Percentiles rank a stretch among this genome's conserved stretches.
These are phyloP conservation scores for Cavia aperea DNA, from an alignment of 2,113 vertebrate genomes.

Conservation along the genomic window DNA sequence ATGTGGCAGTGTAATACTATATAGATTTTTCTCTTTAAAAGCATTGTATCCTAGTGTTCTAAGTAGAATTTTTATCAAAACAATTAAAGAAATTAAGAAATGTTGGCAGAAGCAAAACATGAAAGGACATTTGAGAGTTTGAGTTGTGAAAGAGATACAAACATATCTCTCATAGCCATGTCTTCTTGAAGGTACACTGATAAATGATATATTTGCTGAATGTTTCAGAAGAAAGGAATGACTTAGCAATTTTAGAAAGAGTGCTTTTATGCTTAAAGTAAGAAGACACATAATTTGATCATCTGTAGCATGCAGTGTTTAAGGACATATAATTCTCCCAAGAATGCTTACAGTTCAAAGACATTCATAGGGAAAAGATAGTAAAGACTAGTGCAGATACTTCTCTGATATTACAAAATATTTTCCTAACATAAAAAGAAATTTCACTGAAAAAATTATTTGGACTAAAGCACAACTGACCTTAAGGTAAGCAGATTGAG, in stretches of 20 bases:
- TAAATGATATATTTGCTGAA: background rate
- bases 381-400: background rate
- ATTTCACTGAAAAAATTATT: background rate
- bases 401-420: background rate
- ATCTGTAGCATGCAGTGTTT: background rate
- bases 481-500: background rate
- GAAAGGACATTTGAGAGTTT: background rate
- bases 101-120: background rate
- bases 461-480: background rate
- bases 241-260: background rate
- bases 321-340: background rate
- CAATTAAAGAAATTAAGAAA: conserved; percentile 12
- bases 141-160: background rate
- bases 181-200: background rate
- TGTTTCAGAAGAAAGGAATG: conserved; percentile 17
- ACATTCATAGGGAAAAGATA: background rate
- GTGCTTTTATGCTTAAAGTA: background rate
- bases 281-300: background rate
- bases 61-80: background rate
- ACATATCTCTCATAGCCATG: background rate
- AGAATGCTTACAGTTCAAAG: background rate
- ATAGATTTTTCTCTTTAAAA: background rate
- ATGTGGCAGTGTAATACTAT: background rate
- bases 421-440: background rate
- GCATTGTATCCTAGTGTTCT: background rate